A percentile compares a stretch with the other conserved stretches of the same genome.
Conservation (phyloP, 2,797 vertebrate species). For the Podarcis lilfordi region DNA sequence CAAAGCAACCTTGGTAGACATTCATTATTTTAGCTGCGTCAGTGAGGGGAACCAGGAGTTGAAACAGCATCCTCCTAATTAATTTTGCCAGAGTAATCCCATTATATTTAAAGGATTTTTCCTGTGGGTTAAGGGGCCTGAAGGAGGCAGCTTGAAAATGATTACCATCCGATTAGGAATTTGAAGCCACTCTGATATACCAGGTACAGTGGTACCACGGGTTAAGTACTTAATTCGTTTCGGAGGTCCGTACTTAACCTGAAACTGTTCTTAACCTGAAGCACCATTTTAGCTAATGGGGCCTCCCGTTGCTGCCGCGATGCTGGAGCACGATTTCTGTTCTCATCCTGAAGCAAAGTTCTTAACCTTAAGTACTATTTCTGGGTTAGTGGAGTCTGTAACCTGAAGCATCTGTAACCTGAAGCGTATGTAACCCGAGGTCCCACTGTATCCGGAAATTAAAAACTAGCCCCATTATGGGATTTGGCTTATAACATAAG, state of each 20-base stretch:
- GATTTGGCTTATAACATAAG: background rate
- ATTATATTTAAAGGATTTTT: background rate
- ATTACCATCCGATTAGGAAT: background rate
- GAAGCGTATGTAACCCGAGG: no score
- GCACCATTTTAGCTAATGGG: no score
- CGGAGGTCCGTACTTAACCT: no score
- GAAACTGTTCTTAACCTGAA: no score
- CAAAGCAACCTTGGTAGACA: background rate
- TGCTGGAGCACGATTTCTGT: no score
- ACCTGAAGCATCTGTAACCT: no score
- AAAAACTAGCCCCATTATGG: background rate
- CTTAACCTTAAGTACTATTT: no score
- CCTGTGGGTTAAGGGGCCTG: background rate
- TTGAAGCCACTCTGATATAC: background rate
- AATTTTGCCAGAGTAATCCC: background rate
- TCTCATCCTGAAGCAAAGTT: no score
- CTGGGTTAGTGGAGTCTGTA: no score
- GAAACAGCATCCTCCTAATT: background rate
- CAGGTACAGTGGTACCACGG: no score
- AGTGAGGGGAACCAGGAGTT: slow-evolving; percentile 17
- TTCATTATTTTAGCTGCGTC: slow-evolving; percentile 14
- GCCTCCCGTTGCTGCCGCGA: no score
- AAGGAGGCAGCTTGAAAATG: background rate
- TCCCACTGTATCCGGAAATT: background rate
- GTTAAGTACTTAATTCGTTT: no score